These are phyloP conservation scores for Megastigmus dorsalis DNA, from an alignment of 2,888 invertebrate genomes.

Conservation along the genomic window DNA sequence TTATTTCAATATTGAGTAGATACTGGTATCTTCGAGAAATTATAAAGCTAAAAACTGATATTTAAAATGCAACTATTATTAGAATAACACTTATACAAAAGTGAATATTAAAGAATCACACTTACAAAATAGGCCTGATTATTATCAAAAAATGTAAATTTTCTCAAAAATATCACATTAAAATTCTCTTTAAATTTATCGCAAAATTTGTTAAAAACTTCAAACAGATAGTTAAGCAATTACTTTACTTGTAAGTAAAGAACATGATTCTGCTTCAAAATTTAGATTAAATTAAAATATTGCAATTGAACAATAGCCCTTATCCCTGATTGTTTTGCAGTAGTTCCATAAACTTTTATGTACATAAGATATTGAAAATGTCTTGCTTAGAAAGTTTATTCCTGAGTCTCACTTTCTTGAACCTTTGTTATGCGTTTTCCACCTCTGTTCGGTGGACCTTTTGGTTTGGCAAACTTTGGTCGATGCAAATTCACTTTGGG, in stretches of 20 bases:
- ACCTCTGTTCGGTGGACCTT: constrained; percentile 95
- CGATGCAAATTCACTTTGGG: constrained; percentile 91
- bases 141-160: constrained; percentile 41
- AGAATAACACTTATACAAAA: background rate
- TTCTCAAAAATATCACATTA: constrained; percentile 33
- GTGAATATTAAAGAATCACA: constrained; percentile 24
- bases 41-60: constrained; percentile 1
- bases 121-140: constrained; percentile 55
- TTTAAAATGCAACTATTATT: constrained; percentile 17
- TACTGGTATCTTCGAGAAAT: background rate
- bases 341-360: constrained; percentile 22
- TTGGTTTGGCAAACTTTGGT: constrained; percentile 96
- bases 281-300: constrained; percentile 20
- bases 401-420: constrained; percentile 62
- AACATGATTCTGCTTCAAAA: constrained; percentile 15
- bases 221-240: constrained; percentile 1
- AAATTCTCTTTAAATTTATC: constrained; percentile 23
- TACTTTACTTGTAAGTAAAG: constrained; percentile 18
- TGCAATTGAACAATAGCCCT: constrained; percentile 10
- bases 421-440: constrained; percentile 90
- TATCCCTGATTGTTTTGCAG: constrained; percentile 39
- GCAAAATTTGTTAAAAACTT: constrained; percentile 29
- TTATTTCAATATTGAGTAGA: constrained; percentile 7
- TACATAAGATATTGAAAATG: constrained; percentile 24
- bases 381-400: constrained; percentile 40